A percentile compares a stretch with the other conserved stretches of the same genome.
Evolutionary conservation across 2,888 invertebrate species (phyloP).

Genomic region (Rambutsinella grinnellia): DNA sequence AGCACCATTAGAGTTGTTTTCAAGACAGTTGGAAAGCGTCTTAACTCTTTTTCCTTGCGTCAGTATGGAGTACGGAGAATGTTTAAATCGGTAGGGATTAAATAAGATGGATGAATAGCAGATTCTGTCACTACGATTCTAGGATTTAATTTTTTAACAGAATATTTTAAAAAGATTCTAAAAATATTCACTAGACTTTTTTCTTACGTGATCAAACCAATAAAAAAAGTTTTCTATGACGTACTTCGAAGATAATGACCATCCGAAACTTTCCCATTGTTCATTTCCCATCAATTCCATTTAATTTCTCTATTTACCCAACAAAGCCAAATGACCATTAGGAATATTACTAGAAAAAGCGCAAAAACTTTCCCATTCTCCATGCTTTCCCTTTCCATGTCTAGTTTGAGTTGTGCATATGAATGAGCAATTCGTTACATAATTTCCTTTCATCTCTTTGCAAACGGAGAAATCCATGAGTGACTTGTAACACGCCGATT

Average conservation of each 20-base stretch:
- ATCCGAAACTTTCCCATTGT: background rate
- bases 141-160: too few species aligned
- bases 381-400: background rate
- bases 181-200: too few species aligned
- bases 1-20: conserved; percentile 42
- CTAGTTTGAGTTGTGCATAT: background rate
- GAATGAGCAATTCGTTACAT: background rate
- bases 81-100: too few species aligned
- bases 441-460: background rate
- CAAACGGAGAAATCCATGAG: background rate
- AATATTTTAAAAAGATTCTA: too few species aligned
- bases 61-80: too few species aligned
- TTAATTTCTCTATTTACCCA: background rate
- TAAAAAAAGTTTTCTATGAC: too few species aligned
- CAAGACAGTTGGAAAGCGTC: conserved; percentile 56
- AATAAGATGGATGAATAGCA: too few species aligned
- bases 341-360: too few species aligned
- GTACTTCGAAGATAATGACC: background rate
- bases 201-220: too few species aligned
- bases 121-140: too few species aligned
- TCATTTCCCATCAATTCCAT: background rate
- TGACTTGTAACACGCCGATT: conserved; percentile 51
- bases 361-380: background rate
- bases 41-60: conserved; percentile 34
- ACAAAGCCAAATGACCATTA: too few species aligned